Evolutionary conservation across 2,113 vertebrate species (phyloP), one percentile per base, ranked within the genome.

Genomic region (Etheostoma cragini): DNA sequence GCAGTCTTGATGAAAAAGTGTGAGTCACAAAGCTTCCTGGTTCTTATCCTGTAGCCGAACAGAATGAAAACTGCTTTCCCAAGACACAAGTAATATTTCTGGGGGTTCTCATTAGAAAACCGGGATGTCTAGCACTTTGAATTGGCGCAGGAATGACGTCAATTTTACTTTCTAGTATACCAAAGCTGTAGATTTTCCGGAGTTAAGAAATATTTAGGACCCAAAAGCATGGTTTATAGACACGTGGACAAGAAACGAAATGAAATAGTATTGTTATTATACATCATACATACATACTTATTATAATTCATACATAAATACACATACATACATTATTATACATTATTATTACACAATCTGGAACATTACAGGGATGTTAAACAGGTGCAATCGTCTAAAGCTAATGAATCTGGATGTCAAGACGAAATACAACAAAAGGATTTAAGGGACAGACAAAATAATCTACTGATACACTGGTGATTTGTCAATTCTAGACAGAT

Each of bases 401-500:
- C 52, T 61, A 65, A 22, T 80, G 15, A 42, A 50, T 75, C 65
- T 11, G 53, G 45, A 84, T 72, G 35, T 65, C 26, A 53, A 66
- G 76, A 78, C 30, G 33, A 3, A 70, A 77, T 6, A 64, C n/a
- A 22, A 24, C 60, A 74, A 72, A 76, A 35, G 24, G 74, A 83
- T 72, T 80, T 33, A 78, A 71, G 17, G 45, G 60, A 64, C 33
- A 45, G 35, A 84, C 62, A 69, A 17, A 56, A 54, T 74, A 82
- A 66, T 89, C 80, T 76, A 62, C 35, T 67, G 53, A 46, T 81
- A 30, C 68, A 71, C 46, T 56, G 14, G 47, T 72, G 47, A 90
- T 74, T 80, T 87, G 73, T 65, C 45, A 83, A 83, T 88, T 86
- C 83, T 38, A 47, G 64, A 76, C 57, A 67, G 78, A 91, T 87